Conservation (phyloP, 2,113 vertebrate genomes). For the Rafetus swinhoei region DNA sequence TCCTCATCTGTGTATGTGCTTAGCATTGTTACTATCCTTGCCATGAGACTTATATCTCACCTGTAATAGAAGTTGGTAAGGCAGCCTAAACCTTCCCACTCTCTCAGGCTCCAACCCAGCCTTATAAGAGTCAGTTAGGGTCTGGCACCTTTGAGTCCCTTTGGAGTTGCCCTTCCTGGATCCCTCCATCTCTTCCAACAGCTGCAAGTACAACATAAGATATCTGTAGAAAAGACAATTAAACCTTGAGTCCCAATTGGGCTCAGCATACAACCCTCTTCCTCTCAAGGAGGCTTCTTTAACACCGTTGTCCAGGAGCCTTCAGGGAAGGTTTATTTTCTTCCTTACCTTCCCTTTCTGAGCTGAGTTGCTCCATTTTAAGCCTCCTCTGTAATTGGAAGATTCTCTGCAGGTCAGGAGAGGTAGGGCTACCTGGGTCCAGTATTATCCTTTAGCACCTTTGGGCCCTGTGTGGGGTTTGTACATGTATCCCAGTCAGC, state of each 20-base stretch:
- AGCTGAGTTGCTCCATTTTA: too few relatives aligned
- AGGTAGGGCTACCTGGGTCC: too few relatives aligned
- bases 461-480: too few relatives aligned
- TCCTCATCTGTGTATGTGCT: neutral
- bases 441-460: too few relatives aligned
- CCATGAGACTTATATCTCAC: neutral
- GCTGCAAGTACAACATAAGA: neutral
- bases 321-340: too few relatives aligned
- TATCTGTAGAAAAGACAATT: neutral
- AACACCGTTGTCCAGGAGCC: too few relatives aligned
- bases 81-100: neutral
- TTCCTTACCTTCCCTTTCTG: too few relatives aligned
- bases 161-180: neutral
- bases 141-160: neutral
- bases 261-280: neutral
- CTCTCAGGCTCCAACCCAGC: accelerated
- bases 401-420: too few relatives aligned
- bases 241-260: neutral
- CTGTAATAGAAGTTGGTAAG: neutral
- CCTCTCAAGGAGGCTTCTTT: too few relatives aligned
- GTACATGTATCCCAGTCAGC: too few relatives aligned
- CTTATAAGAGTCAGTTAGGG: neutral
- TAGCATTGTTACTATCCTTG: neutral
- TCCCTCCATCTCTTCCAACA: neutral
- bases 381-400: too few relatives aligned